These are phyloP conservation scores for Rhabditoides inermis DNA, from an alignment of 2,888 invertebrate species.

Conservation along the genomic window DNA sequence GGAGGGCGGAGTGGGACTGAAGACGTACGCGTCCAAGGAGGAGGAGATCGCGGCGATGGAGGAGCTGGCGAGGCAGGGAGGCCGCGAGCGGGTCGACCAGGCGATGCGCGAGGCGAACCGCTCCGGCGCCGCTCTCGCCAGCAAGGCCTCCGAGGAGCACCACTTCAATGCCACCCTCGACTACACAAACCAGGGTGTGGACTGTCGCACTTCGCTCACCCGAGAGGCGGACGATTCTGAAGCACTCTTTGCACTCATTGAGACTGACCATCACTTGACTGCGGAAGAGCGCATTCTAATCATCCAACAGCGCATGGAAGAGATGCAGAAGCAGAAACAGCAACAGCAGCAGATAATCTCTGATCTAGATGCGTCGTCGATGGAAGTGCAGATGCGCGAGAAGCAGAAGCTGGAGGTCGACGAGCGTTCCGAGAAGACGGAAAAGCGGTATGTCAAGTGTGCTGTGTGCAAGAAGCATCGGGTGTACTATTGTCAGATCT, in stretches of 20 bases:
- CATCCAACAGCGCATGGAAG: too few species aligned
- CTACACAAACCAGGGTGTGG: constrained; percentile 11
- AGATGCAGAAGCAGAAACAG: too few species aligned
- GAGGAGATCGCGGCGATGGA: neutral
- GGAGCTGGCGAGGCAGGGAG: neutral
- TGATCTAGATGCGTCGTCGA: too few species aligned
- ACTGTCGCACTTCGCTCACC: constrained; percentile 1
- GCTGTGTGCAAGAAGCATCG: too few species aligned
- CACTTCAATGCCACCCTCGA: constrained; percentile 15
- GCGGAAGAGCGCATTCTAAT: too few species aligned
- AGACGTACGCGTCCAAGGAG: neutral
- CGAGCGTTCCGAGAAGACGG: too few species aligned
- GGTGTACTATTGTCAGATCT: too few species aligned
- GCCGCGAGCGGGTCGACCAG: constrained; percentile 15
- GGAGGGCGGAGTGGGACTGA: neutral
- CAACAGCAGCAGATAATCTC: too few species aligned
- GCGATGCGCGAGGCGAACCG: constrained; percentile 16
- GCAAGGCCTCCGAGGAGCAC: neutral
- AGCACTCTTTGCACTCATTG: too few species aligned
- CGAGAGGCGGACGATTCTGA: too few species aligned
- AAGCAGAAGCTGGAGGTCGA: constrained; percentile 17
- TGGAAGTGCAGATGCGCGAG: constrained; percentile 15
- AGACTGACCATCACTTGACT: too few species aligned
- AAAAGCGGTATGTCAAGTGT: too few species aligned
- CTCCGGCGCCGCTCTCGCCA: constrained; percentile 12